Evolutionary conservation across 2,888 invertebrate genomes (phyloP), one percentile per base, ranked within the genome.

Genomic region (Polyommatus iphigenia): DNA sequence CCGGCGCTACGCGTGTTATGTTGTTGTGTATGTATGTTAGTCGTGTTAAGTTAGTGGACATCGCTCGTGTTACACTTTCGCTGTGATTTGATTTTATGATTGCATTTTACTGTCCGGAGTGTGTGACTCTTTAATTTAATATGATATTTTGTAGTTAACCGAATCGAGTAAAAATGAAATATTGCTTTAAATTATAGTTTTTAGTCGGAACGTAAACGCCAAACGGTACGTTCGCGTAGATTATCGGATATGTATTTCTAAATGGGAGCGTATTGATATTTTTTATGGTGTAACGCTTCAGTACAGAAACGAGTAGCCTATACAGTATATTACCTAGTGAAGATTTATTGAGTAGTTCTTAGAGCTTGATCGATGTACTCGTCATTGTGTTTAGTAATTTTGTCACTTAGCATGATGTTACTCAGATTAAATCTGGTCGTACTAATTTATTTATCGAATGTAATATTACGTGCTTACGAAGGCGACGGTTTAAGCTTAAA

Each of bases 371-470:
- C 89, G 92, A 90, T 93, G 91, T 93, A 91, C 89, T 90, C 88
- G 92, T 93, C 92, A 92, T 91, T 92, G 93, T 94, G 93, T 92
- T 92, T 93, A 93, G 93, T 90, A 88, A 90, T 89, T 87, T 90
- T 88, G 86, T 87, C 87, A 87, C 85, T 91, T 91, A 91, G 92
- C 91, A 88, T 89, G 90, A 89, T 90, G 89, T 90, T 90, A 90
- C 90, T 89, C 90, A 84, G 87, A 87, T 85, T 81, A 71, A 88
- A 86, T 87, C 87, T 87, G 89, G 87, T 88, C 85, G 85, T 88
- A 83, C 84, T 85, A 85, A 85, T 85, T 83, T 82, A 83, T 83
- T 82, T 82, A 83, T 83, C 80, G 20, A 57, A 57, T 72, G 46
- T 76, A 32, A 67, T 78, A 67, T 75, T 75, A 75, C n/a, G 75